Percentiles rank a stretch among this genome's conserved stretches.
Conservation (phyloP, 2,113 vertebrate species). For the Alligator sinensis region DNA sequence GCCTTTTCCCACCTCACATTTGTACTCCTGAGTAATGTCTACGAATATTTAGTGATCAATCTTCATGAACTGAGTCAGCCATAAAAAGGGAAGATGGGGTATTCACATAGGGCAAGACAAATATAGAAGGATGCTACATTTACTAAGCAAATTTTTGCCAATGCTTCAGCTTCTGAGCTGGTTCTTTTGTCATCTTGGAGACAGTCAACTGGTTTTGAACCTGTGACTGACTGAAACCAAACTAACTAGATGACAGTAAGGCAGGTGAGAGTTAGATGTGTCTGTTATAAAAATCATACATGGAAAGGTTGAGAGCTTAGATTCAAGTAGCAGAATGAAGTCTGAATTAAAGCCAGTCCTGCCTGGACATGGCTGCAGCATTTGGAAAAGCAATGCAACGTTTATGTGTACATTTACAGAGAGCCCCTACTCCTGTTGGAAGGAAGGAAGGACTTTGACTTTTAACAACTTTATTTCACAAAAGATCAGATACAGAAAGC, state of each 20-base stretch:
- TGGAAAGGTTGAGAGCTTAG: neutral
- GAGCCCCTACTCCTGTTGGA: accelerated
- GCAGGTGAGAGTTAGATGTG: neutral
- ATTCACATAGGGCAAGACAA: neutral
- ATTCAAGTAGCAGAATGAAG: neutral
- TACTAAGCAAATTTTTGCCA: slow-evolving; percentile 20
- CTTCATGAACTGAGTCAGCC: neutral
- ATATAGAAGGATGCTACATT: neutral
- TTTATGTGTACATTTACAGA: neutral
- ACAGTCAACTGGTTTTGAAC: neutral
- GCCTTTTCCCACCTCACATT: neutral
- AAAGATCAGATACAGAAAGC: no score
- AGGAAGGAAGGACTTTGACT: no score
- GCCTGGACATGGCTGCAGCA: neutral
- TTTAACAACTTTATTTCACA: no score
- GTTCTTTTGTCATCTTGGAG: neutral
- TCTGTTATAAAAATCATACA: neutral
- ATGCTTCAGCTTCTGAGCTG: neutral
- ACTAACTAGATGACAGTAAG: neutral
- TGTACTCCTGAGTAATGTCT: slow-evolving; percentile 16
- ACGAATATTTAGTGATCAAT: neutral
- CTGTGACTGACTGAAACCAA: neutral
- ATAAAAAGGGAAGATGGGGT: neutral
- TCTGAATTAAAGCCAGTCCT: neutral
- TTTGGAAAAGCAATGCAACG: neutral